Conservation (phyloP, 2,113 vertebrate genomes). For the Gnathonemus longibarbis region DNA sequence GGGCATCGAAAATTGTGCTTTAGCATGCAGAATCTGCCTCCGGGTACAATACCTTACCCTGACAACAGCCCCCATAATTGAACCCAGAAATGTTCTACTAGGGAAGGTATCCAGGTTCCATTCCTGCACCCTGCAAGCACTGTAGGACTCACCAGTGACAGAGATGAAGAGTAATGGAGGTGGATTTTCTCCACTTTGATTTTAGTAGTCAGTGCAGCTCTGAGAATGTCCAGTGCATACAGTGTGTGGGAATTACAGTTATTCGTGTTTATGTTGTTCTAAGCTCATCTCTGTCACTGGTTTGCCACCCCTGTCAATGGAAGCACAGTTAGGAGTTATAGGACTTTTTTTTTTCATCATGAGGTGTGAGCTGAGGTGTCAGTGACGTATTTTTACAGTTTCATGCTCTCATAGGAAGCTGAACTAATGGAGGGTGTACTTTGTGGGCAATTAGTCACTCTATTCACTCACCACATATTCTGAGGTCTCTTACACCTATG, state of each 20-base stretch:
- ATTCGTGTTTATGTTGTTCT: background rate
- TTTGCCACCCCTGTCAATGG: background rate
- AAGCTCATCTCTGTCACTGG: background rate
- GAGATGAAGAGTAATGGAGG: background rate
- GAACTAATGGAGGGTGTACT: background rate
- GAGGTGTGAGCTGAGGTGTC: background rate
- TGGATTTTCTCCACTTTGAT: background rate
- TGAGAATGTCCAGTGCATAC: background rate
- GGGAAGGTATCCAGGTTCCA: background rate
- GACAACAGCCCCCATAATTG: background rate
- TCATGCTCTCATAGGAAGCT: background rate
- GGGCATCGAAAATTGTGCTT: background rate
- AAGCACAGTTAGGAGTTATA: background rate
- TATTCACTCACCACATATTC: conserved; percentile 1
- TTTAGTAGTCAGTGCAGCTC: background rate
- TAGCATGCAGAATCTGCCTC: background rate
- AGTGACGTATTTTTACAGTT: background rate
- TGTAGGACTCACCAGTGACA: background rate
- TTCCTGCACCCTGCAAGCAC: background rate
- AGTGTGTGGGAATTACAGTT: background rate
- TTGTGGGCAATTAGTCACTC: background rate
- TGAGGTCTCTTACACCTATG: background rate
- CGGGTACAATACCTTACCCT: background rate
- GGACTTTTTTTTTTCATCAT: background rate
- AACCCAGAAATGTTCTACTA: background rate